Percentiles rank a stretch among this genome's conserved stretches.
These are phyloP conservation scores for Onychomys torridus DNA, from an alignment of 2,797 vertebrate genomes.

Conservation along the genomic window DNA sequence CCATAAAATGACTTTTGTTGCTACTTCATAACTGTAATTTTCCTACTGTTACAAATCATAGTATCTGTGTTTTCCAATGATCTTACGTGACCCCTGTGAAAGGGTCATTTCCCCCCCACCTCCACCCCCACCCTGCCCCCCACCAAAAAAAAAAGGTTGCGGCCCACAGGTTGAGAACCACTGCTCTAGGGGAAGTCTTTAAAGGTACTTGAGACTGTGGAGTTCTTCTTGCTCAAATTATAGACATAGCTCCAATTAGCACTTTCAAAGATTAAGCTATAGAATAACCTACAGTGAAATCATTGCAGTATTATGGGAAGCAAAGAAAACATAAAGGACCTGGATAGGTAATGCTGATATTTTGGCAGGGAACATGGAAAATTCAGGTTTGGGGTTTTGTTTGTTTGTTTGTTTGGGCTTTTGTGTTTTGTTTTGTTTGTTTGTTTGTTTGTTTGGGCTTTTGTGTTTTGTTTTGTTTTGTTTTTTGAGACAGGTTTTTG, in stretches of 20 bases:
- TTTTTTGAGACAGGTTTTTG: not conserved
- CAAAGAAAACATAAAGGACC: not conserved
- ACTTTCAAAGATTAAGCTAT: not conserved
- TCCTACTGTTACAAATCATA: not conserved
- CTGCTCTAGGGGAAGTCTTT: not conserved
- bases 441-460: too few species aligned
- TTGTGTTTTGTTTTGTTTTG: not conserved
- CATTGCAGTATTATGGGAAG: constrained; percentile 7
- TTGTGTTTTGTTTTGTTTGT: not conserved
- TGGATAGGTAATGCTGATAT: not conserved
- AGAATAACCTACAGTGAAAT: not conserved
- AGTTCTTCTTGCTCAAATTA: constrained; percentile 20
- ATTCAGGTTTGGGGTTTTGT: not conserved
- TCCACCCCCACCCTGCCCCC: not conserved
- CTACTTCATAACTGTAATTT: not conserved
- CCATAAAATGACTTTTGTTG: not conserved
- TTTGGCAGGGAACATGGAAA: constrained; percentile 42
- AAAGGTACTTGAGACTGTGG: not conserved
- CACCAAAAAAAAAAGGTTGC: not conserved
- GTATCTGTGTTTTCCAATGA: not conserved
- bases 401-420: not conserved
- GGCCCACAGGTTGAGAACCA: not conserved
- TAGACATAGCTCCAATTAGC: not conserved
- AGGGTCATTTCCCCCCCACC: too few species aligned
- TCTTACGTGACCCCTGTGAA: not conserved